These are phyloP conservation scores for Eupleurogrammus muticus DNA, from an alignment of 2,797 vertebrate species.

Conservation along the genomic window DNA sequence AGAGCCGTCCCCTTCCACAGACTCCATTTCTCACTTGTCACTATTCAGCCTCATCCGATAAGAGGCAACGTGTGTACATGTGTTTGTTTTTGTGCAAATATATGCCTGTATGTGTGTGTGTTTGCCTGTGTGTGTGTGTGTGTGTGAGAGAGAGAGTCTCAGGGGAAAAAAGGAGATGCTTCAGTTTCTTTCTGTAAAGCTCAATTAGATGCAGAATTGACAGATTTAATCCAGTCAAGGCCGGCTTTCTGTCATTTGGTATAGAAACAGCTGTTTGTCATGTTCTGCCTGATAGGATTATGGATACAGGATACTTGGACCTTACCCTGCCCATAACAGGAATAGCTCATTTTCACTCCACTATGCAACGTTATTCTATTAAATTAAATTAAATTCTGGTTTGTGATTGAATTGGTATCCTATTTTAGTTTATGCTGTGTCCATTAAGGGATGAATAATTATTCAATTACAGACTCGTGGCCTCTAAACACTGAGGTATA, in stretches of 20 bases:
- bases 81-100: slow-evolving; percentile 9
- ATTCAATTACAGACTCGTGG: slow-evolving; percentile 9
- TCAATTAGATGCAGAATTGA: slow-evolving; percentile 56
- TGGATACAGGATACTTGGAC: slow-evolving; percentile 55
- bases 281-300: slow-evolving; percentile 61
- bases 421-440: slow-evolving; percentile 9
- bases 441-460: slow-evolving; percentile 15
- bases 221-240: slow-evolving; percentile 57
- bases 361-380: slow-evolving; percentile 25
- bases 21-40: slow-evolving; percentile 44
- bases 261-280: slow-evolving; percentile 59
- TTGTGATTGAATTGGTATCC: slow-evolving; percentile 21
- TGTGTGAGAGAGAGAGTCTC: slow-evolving; percentile 14
- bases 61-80: slow-evolving; percentile 6
- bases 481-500: neutral
- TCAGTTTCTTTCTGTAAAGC: slow-evolving; percentile 31
- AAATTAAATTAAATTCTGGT: slow-evolving; percentile 43
- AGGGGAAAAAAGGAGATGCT: slow-evolving; percentile 43
- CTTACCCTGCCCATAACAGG: slow-evolving; percentile 33
- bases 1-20: slow-evolving; percentile 27
- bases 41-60: slow-evolving; percentile 29
- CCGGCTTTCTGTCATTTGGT: slow-evolving; percentile 47
- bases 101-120: slow-evolving; percentile 13
- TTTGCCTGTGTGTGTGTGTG: slow-evolving; percentile 7
- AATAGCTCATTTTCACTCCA: slow-evolving; percentile 52